Evolutionary conservation across 2,888 invertebrate species (phyloP), one percentile per base, ranked within the genome.

Genomic region (Orthonychiurus folsomi): DNA sequence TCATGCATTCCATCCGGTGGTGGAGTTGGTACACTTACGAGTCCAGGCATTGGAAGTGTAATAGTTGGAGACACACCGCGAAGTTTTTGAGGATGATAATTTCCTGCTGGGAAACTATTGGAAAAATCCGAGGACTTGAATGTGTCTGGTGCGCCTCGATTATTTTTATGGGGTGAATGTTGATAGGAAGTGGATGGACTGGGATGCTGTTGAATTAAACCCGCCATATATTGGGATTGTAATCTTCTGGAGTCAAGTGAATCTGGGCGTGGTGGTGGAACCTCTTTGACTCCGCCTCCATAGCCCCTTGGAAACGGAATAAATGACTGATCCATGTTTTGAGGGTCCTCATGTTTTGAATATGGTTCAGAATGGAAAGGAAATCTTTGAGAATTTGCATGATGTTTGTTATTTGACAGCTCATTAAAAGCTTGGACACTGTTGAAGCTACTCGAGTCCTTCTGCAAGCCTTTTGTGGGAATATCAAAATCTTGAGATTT

Each of bases 11-110:
- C 67, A 24, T 65, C 24, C 2, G 65, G 48, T 0, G 69, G 69
- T 53, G 69, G 69, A 47, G 64, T 63, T 25, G 67, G 67, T 3
- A 67, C 61, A 50, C 56, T 65, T 18, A 65, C 67, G 23, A 67
- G 60, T 2, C 67, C 67, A 3, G 67, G 65, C 65, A 67, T 65
- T 15, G 67, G 65, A 15, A 65, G 28, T 24, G 64, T 66, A 12
- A 65, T 53, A 12, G 27, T 48, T 15, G 58, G 56, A 27, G 50
- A 37, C 5, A 37, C 37, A 9, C 37, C 37, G 5, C 37, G 5
- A 9, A 9, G 5, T 37, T 37, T 37, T 15, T 37, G 37, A 5
- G 37, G 37, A 15, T 5, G 37, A 9, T 5, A 15, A 9, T 37
- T 5, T 9, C 9, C 9, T 9, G 5, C 5, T 37, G 37, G 37